Evolutionary conservation across 2,113 vertebrate species (phyloP), one percentile per base, ranked within the genome.

Genomic region (Etia nguti): DNA sequence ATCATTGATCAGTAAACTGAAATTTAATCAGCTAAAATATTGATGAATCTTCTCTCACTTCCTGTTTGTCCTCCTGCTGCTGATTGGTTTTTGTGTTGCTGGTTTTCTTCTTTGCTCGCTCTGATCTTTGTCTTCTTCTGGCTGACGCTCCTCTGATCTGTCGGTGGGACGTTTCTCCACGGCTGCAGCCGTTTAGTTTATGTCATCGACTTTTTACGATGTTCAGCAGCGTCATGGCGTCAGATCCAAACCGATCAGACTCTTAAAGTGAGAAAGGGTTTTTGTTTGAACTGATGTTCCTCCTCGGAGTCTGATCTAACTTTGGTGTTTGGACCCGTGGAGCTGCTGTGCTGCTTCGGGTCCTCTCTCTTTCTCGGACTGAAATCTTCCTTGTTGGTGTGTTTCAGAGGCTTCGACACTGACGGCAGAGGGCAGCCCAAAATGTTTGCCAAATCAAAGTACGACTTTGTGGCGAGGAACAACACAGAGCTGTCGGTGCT

Each of bases 381-480:
- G 34, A 48, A 43, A 16, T 36, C 20, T 20, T 50, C 20, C 5
- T 50, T 26, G 2, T 48, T 13, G 4, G 10, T 86, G 1, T 85
- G 2, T 95, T 94, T 82, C 94, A 98, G 98, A 85, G 96, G 93
- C 88, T 97, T 96, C 6, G 97, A 98, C 8, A 90, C 90, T 6
- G 95, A 96, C 54, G 85, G 26, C 57, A 95, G 96, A 93, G 79
- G 92, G 62, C 96, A 96, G 48, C 70, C 90, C 52, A 98, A 96
- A 93, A 96, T 96, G 84, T 98, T 97, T 43, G 98, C 98, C 97
- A 98, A 97, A 96, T 98, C 97, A 48, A 99, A 97, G 88, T 99
- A 98, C 0, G 98, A 99, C 92, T 99, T 99, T 88, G 95, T 97
- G 95, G 98, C 97, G 43, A 97, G 99, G 62, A 99, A 99, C 93